A percentile compares a stretch with the other conserved stretches of the same genome.
phyloP scores from a whole-genome alignment of 1,140 invertebrate species.

The Lepidurus apus region DNA sequence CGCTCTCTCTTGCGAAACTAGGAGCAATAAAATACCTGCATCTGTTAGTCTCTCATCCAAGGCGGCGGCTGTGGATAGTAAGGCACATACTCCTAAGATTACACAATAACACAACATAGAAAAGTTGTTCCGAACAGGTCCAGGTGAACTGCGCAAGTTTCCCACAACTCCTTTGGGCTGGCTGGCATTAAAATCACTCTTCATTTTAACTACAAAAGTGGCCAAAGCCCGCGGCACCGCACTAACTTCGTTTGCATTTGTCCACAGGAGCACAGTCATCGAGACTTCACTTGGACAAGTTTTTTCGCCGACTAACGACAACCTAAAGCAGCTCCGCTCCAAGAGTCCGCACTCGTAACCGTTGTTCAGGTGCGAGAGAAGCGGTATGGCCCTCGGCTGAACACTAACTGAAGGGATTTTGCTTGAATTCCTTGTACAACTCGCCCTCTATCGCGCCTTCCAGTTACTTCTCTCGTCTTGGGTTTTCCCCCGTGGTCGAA shows the following conservation, averaged over 20 bases:
- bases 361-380: not conserved
- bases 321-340: not conserved
- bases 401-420: not conserved
- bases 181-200: not conserved
- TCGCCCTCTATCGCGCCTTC: too few relatives aligned
- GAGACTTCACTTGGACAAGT: not conserved
- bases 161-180: not conserved
- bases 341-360: slow-evolving; percentile 1
- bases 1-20: not conserved
- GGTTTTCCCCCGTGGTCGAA: too few relatives aligned
- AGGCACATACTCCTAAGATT: slow-evolving; percentile 19
- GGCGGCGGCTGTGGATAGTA: not conserved
- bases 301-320: not conserved
- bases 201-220: slow-evolving; percentile 10
- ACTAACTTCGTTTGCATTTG: slow-evolving; percentile 1
- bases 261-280: slow-evolving; percentile 1
- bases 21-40: not conserved
- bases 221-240: slow-evolving; percentile 6
- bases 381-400: not conserved
- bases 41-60: not conserved
- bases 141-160: not conserved
- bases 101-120: not conserved
- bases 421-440: not conserved
- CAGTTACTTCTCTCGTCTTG: too few relatives aligned
- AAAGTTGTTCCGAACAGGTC: not conserved